These are phyloP conservation scores for Archocentrus centrarchus DNA, from an alignment of 2,113 vertebrate species.

Conservation along the genomic window DNA sequence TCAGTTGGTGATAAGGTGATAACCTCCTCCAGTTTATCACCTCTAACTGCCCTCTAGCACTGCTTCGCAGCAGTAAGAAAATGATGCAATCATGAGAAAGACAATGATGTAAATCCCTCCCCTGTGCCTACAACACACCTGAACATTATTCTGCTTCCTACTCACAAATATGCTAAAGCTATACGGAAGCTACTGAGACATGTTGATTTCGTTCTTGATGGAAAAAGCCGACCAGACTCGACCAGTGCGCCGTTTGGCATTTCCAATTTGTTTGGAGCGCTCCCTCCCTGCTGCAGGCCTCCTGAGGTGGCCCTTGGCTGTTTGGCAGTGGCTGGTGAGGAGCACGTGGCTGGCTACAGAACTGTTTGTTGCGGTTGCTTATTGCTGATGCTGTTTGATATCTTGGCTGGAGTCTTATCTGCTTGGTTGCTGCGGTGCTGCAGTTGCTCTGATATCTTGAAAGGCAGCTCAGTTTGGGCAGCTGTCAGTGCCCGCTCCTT, in stretches of 20 bases:
- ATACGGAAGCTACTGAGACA: neutral
- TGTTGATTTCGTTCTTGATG: neutral
- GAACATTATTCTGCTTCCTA: neutral
- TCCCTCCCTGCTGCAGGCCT: neutral
- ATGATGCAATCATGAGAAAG: slow-evolving; percentile 50
- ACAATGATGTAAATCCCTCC: neutral
- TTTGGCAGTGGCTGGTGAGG: slow-evolving; percentile 17
- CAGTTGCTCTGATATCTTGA: slow-evolving; percentile 58
- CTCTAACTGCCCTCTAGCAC: slow-evolving; percentile 11
- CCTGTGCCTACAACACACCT: neutral
- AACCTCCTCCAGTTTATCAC: neutral
- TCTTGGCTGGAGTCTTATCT: slow-evolving; percentile 65
- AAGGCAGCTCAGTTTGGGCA: slow-evolving; percentile 49
- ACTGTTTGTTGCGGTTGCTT: slow-evolving; percentile 56
- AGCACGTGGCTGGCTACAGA: slow-evolving; percentile 31
- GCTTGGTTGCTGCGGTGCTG: slow-evolving; percentile 45
- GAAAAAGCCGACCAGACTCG: neutral
- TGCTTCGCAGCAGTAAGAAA: neutral
- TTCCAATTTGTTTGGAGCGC: slow-evolving; percentile 29
- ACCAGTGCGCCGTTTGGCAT: slow-evolving; percentile 7
- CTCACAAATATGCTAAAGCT: neutral
- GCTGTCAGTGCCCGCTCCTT: slow-evolving; percentile 50
- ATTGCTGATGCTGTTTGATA: slow-evolving; percentile 75
- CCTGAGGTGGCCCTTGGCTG: slow-evolving; percentile 29
- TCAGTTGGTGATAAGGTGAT: neutral